Evolutionary conservation across 2,888 invertebrate species (phyloP).

Genomic region (Drosophila phalerata): DNA sequence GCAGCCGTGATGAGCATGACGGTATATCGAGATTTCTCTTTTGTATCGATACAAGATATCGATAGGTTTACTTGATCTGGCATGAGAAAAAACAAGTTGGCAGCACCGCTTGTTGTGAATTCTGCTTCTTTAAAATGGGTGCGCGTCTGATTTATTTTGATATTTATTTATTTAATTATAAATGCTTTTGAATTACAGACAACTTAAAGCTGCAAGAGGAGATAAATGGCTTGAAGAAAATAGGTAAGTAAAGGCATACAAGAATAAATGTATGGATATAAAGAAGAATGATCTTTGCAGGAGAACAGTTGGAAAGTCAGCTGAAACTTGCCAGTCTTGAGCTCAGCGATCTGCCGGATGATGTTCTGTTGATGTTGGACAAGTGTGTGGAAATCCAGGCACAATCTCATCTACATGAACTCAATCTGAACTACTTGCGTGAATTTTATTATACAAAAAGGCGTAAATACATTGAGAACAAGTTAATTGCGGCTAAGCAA

Average conservation of each 20-base stretch:
- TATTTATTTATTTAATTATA: not conserved
- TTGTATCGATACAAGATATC: constrained; percentile 12
- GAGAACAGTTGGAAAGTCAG: constrained; percentile 78
- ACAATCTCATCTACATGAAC: constrained; percentile 71
- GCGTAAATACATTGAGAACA: constrained; percentile 73
- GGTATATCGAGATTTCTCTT: not conserved
- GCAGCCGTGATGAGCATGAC: constrained; percentile 13
- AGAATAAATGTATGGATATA: not conserved
- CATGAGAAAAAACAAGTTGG: constrained; percentile 12
- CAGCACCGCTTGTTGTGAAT: not conserved
- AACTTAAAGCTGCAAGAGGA: constrained; percentile 68
- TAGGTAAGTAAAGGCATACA: constrained; percentile 45
- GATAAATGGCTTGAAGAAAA: constrained; percentile 56
- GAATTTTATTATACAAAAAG: constrained; percentile 75
- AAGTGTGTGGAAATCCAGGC: constrained; percentile 75
- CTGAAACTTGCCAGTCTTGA: constrained; percentile 78
- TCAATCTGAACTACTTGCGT: constrained; percentile 69
- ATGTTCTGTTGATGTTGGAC: constrained; percentile 68
- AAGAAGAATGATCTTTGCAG: constrained; percentile 41
- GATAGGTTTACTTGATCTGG: not conserved
- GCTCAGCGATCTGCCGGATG: constrained; percentile 79
- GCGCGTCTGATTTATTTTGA: constrained; percentile 14
- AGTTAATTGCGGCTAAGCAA: constrained; percentile 53
- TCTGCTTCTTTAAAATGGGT: constrained; percentile 51
- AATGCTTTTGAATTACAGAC: constrained; percentile 46